A percentile compares a stretch with the other conserved stretches of the same genome.
phyloP scores from a whole-genome alignment of 2,888 invertebrate species.

The Alloscopus bannaensis region DNA sequence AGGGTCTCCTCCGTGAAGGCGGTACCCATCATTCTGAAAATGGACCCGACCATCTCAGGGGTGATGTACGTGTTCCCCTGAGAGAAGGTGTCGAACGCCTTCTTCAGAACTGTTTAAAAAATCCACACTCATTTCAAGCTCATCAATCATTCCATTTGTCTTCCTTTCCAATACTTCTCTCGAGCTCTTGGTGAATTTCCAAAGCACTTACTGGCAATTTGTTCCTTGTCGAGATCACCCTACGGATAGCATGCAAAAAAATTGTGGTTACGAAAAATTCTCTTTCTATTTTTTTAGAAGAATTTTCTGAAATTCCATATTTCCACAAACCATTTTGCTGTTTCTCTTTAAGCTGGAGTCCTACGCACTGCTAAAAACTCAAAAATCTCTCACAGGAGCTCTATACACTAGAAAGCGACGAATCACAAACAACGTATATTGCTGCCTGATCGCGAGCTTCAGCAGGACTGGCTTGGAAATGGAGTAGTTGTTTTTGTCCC shows the following conservation, averaged over 20 bases:
- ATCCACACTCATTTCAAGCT: neutral
- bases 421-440: slow-evolving; percentile 46
- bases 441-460: slow-evolving; percentile 56
- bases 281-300: neutral
- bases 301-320: slow-evolving; percentile 1
- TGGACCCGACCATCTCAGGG: slow-evolving; percentile 77
- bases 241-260: slow-evolving; percentile 21
- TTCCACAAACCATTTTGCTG: slow-evolving; percentile 45
- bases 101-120: slow-evolving; percentile 75
- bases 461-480: slow-evolving; percentile 53
- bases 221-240: slow-evolving; percentile 46
- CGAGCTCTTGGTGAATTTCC: neutral
- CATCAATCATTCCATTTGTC: neutral
- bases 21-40: slow-evolving; percentile 77
- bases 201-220: slow-evolving; percentile 43
- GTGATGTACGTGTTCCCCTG: slow-evolving; percentile 77
- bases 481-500: slow-evolving; percentile 44
- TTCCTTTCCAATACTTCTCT: no score
- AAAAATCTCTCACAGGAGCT: slow-evolving; percentile 16
- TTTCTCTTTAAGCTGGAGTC: slow-evolving; percentile 38
- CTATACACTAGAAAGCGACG: slow-evolving; percentile 33
- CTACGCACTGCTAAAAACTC: slow-evolving; percentile 32
- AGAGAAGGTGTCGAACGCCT: slow-evolving; percentile 78
- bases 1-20: slow-evolving; percentile 77
- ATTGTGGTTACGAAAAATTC: neutral